phyloP scores from a whole-genome alignment of 2,888 invertebrate species.

The Dusona sp. region DNA sequence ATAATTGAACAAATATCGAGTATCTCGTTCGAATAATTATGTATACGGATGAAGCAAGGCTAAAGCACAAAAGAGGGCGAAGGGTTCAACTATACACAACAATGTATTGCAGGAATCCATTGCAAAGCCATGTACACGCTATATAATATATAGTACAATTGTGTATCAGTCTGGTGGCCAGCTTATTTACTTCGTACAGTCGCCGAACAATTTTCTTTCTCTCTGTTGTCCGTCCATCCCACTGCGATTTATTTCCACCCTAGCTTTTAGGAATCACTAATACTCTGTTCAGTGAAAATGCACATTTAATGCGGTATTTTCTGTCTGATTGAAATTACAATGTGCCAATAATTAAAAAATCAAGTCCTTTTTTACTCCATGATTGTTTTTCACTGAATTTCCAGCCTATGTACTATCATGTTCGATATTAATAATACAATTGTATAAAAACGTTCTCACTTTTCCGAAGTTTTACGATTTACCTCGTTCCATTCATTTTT shows the following conservation, averaged over 20 bases:
- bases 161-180: conserved; percentile 17
- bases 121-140: background rate
- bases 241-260: conserved; percentile 14
- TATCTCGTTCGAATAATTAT: background rate
- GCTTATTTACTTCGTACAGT: conserved; percentile 1
- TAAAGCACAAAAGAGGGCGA: background rate
- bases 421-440: too few relatives aligned
- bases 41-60: background rate
- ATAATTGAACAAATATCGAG: conserved; percentile 35
- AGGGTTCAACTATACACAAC: background rate
- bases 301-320: background rate
- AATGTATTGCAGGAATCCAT: background rate
- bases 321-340: conserved; percentile 4
- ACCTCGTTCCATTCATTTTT: too few relatives aligned
- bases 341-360: background rate
- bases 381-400: too few relatives aligned
- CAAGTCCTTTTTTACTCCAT: too few relatives aligned
- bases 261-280: conserved; percentile 23
- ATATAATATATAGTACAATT: conserved; percentile 24
- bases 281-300: conserved; percentile 17
- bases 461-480: too few relatives aligned
- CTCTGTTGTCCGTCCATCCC: background rate
- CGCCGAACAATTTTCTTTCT: conserved; percentile 25
- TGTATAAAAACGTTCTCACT: too few relatives aligned
- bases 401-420: too few relatives aligned